Conservation (phyloP, 2,113 vertebrate genomes). For the Callionymus lyra region DNA sequence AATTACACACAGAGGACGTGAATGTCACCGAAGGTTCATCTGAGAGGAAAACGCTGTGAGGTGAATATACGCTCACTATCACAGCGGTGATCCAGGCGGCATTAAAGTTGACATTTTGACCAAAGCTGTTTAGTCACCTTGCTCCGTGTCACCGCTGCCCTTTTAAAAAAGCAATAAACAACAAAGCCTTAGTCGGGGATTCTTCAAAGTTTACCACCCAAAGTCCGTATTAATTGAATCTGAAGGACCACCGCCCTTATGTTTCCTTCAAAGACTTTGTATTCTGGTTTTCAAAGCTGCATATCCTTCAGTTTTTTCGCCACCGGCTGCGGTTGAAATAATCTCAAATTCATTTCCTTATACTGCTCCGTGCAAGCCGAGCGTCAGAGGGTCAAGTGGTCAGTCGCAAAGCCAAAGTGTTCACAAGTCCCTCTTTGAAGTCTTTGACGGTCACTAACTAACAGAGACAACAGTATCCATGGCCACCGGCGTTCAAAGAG, state of each 20-base stretch:
- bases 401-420: slow-evolving; percentile 43
- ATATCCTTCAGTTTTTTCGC: slow-evolving; percentile 37
- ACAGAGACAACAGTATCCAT: slow-evolving; percentile 60
- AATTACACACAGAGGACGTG: slow-evolving; percentile 2
- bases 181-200: slow-evolving; percentile 11
- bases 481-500: slow-evolving; percentile 48
- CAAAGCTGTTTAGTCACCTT: slow-evolving; percentile 22
- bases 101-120: slow-evolving; percentile 50
- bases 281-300: too few species aligned
- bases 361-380: slow-evolving; percentile 17
- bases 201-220: slow-evolving; percentile 38
- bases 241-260: slow-evolving; percentile 37
- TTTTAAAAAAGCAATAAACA: slow-evolving; percentile 32
- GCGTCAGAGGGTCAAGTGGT: slow-evolving; percentile 57
- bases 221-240: slow-evolving; percentile 51
- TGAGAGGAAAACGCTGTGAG: too few species aligned
- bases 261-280: too few species aligned
- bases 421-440: slow-evolving; percentile 54
- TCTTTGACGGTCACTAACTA: slow-evolving; percentile 40
- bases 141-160: slow-evolving; percentile 23
- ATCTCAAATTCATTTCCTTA: slow-evolving; percentile 63
- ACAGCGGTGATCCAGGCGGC: slow-evolving; percentile 12
- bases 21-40: slow-evolving; percentile 25
- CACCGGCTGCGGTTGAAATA: slow-evolving; percentile 29
- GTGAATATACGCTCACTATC: too few species aligned